Base-by-base conservation (phyloP, 2,888 invertebrate genomes). In the Corbicula japonica region DNA sequence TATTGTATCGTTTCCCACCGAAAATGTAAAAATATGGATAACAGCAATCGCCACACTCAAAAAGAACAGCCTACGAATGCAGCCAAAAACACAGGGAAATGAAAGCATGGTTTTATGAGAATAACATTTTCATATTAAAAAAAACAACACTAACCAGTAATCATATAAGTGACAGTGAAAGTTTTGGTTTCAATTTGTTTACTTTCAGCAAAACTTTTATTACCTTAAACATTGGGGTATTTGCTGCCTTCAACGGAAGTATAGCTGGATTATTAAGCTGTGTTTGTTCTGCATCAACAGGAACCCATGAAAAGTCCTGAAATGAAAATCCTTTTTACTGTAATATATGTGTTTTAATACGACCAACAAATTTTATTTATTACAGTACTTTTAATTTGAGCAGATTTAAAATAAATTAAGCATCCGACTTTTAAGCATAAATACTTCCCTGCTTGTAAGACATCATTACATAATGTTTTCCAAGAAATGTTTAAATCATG, bases 221-320 rank as follows among this genome's bases (percentile, higher is more conserved):
- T 52, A 77, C 75, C 61, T 79, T 80, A 15, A 82, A 69, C 32
- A 77, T 50, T 3, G 74, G 63, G 44, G 72, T 79, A 54, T 66
- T 69, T 66, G 89, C 85, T 6, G 90, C 86, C 72, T 89, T 89
- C 32, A 92, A 63, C 30, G 92, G 92, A 5, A 91, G 79, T 18
- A 91, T 69, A 46, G 84, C 86, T 1, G 90, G 68, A 66, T 90
- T 85, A 38, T 72, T 66, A 35, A 92, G 58, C 6, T 61, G 69
- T 52, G 85, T 86, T 68, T 91, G 87, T 23, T 85, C 83, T 44
- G 85, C 84, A 54, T 91, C 90, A 28, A 89, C 92, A 70, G 89
- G 87, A 5, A 89, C 81, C 92, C 92, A 92, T 4, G 88, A 85
- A 63, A 92, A 92, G 56, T 89, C 87, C 90, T 90, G 74, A 21